These are phyloP conservation scores for Melanerpes aurifrons DNA, from an alignment of 2,113 vertebrate genomes.

Conservation along the genomic window DNA sequence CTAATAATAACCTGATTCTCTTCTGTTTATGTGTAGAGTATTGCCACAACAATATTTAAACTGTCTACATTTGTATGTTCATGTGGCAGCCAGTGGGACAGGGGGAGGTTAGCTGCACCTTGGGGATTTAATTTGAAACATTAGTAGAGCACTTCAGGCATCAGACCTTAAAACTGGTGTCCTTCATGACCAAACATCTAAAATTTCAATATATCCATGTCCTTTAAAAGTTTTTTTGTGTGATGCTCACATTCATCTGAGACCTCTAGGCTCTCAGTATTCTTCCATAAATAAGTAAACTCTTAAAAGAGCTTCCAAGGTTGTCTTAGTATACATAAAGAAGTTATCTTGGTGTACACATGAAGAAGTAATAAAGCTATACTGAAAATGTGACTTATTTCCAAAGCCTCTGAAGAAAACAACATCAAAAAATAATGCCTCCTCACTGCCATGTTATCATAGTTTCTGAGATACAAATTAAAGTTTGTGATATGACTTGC, in stretches of 20 bases:
- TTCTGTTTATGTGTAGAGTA: background rate
- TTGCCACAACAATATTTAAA: constrained; percentile 26
- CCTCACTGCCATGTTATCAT: background rate
- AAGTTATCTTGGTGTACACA: background rate
- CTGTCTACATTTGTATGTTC: background rate
- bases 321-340: background rate
- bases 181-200: background rate
- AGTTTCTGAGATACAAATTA: background rate
- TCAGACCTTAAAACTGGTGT: background rate
- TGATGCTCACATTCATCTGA: background rate
- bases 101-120: background rate
- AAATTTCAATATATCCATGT: constrained; percentile 1
- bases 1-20: background rate
- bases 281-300: background rate
- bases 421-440: background rate
- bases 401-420: background rate
- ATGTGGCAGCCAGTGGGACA: background rate
- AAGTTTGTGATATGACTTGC: background rate
- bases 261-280: background rate
- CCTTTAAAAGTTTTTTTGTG: constrained; percentile 21
- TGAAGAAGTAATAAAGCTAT: background rate
- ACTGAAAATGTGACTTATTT: background rate
- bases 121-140: background rate
- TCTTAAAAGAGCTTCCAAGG: background rate
- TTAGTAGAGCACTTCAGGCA: background rate